These are phyloP conservation scores for Rhynchotus rufescens DNA, from an alignment of 2,797 vertebrate genomes.

Conservation along the genomic window DNA sequence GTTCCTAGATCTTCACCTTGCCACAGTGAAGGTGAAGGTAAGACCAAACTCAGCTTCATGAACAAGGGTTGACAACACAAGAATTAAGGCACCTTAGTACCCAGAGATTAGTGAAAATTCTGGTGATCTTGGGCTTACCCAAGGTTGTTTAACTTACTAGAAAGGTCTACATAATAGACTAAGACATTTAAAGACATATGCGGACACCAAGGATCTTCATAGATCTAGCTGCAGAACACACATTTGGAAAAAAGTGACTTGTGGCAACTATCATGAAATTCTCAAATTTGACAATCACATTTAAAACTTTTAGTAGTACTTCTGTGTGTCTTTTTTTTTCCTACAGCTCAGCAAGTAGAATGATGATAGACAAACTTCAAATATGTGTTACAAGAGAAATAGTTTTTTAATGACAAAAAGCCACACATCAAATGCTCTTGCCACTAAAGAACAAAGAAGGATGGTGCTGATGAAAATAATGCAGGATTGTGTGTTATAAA, in stretches of 20 bases:
- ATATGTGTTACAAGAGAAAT: neutral
- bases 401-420: neutral
- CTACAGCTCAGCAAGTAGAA: neutral
- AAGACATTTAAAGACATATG: neutral
- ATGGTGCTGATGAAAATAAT: neutral
- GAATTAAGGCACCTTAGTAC: neutral
- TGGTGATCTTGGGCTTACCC: neutral
- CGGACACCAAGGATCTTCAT: neutral
- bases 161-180: neutral
- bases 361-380: neutral
- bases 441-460: fast-evolving
- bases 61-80: neutral
- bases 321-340: neutral
- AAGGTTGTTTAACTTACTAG: neutral
- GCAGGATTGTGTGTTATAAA: neutral
- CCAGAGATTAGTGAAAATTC: neutral
- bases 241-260: neutral
- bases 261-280: neutral
- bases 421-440: neutral
- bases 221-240: neutral
- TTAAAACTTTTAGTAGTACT: neutral
- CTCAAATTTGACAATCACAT: neutral
- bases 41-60: neutral
- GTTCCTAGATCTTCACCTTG: neutral
- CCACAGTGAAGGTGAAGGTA: too few relatives aligned